Percentiles rank a stretch among this genome's conserved stretches.
Evolutionary conservation across 2,888 invertebrate species (phyloP).

Genomic region (Campoplex capitator): DNA sequence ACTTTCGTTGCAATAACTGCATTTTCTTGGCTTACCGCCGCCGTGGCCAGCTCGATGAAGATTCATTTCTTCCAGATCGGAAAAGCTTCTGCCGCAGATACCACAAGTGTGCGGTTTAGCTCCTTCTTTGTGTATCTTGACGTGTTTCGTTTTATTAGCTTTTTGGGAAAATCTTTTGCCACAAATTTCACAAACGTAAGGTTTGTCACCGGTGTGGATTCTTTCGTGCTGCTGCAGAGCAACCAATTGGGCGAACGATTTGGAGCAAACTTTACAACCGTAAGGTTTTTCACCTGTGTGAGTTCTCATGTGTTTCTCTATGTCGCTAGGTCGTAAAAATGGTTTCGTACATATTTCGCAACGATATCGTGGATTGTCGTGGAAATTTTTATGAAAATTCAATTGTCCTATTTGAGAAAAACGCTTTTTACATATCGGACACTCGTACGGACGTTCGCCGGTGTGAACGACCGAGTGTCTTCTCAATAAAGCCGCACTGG

Average conservation of each 20-base stretch:
- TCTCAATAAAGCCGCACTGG: constrained; percentile 64
- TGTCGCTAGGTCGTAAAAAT: constrained; percentile 73
- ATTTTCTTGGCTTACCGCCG: constrained; percentile 72
- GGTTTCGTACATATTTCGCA: constrained; percentile 73
- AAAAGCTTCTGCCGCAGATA: constrained; percentile 72
- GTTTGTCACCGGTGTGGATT: constrained; percentile 72
- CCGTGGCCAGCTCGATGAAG: constrained; percentile 72
- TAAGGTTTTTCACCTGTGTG: constrained; percentile 73
- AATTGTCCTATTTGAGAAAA: constrained; percentile 72
- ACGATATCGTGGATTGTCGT: constrained; percentile 72
- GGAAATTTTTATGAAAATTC: constrained; percentile 73
- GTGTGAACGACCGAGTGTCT: constrained; percentile 69
- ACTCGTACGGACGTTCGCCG: constrained; percentile 69
- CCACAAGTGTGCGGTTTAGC: constrained; percentile 71
- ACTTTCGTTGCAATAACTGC: constrained; percentile 70
- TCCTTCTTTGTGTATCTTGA: constrained; percentile 74
- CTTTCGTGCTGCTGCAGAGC: constrained; percentile 72
- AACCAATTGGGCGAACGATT: constrained; percentile 71
- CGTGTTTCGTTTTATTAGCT: constrained; percentile 73
- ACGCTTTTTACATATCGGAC: constrained; percentile 68
- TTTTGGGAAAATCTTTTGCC: constrained; percentile 72
- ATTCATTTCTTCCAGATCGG: constrained; percentile 71
- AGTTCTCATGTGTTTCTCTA: constrained; percentile 73
- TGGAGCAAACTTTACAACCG: constrained; percentile 67
- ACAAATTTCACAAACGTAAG: constrained; percentile 72